These are phyloP conservation scores for Podabrus alpinus DNA, from an alignment of 2,888 invertebrate genomes.

Conservation along the genomic window DNA sequence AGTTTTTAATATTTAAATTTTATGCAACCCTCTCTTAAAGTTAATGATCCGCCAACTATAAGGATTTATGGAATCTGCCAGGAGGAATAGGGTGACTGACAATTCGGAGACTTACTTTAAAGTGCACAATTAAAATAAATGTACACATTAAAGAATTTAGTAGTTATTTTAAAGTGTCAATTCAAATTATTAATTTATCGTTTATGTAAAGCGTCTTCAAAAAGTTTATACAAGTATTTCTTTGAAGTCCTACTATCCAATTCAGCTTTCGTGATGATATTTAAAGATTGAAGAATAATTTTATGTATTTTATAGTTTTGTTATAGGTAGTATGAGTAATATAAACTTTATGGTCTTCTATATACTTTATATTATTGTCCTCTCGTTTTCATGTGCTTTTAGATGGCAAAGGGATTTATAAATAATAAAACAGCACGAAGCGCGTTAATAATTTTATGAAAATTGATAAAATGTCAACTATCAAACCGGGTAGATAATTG, in stretches of 20 bases:
- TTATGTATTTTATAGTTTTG: not conserved
- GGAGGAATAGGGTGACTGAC: not conserved
- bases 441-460: slow-evolving; percentile 1
- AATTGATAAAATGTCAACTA: slow-evolving; percentile 3
- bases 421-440: slow-evolving; percentile 1
- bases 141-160: not conserved
- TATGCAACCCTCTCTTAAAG: slow-evolving; percentile 2
- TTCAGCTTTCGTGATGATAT: not conserved
- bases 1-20: slow-evolving; percentile 4
- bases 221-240: not conserved
- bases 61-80: slow-evolving; percentile 1
- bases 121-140: not conserved
- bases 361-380: not conserved
- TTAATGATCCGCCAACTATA: slow-evolving; percentile 4
- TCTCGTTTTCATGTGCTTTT: not conserved
- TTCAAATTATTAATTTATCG: not conserved
- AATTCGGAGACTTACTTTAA: not conserved
- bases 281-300: not conserved
- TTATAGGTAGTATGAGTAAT: not conserved
- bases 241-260: not conserved
- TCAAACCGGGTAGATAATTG: not conserved
- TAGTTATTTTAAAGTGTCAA: not conserved
- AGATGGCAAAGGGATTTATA: not conserved
- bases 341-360: not conserved
- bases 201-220: not conserved